A percentile compares a stretch with the other conserved stretches of the same genome.
phyloP scores from a whole-genome alignment of 2,888 invertebrate genomes.

The Ptilodon capucinus region DNA sequence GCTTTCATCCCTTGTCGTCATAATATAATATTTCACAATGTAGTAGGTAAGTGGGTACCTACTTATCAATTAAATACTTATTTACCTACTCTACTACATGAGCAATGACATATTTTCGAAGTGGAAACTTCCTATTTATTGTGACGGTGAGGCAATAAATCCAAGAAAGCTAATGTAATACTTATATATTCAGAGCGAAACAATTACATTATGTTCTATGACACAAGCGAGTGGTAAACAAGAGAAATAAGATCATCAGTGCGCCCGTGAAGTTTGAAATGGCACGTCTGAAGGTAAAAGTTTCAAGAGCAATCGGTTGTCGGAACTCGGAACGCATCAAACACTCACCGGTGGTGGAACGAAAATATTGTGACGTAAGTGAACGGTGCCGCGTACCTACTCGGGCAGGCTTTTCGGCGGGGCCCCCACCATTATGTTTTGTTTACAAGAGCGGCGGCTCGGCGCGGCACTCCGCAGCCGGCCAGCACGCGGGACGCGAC shows the following conservation, averaged over 20 bases:
- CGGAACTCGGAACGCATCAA: conserved; percentile 37
- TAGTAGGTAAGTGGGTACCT: too few species aligned
- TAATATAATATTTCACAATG: neutral
- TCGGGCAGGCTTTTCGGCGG: conserved; percentile 76
- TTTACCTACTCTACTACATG: neutral
- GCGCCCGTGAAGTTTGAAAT: conserved; percentile 15
- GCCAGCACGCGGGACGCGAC: conserved; percentile 69
- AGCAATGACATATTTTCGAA: neutral
- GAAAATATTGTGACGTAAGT: conserved; percentile 69
- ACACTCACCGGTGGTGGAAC: conserved; percentile 39
- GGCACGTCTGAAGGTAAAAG: conserved; percentile 20
- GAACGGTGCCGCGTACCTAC: conserved; percentile 55
- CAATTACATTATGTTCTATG: too few species aligned
- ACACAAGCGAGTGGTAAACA: conserved; percentile 1
- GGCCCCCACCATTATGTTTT: conserved; percentile 79
- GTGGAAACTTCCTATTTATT: neutral
- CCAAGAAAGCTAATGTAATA: too few species aligned
- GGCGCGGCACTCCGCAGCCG: conserved; percentile 73
- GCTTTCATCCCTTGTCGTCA: neutral
- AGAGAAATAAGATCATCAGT: conserved; percentile 3
- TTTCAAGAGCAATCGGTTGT: conserved; percentile 23
- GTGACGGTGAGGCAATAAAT: neutral
- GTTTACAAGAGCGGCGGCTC: conserved; percentile 74
- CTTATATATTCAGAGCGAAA: too few species aligned
- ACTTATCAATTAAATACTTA: neutral